Percentiles rank a stretch among this genome's conserved stretches.
Evolutionary conservation across 2,888 invertebrate genomes (phyloP).

Genomic region (Ctena decussata): DNA sequence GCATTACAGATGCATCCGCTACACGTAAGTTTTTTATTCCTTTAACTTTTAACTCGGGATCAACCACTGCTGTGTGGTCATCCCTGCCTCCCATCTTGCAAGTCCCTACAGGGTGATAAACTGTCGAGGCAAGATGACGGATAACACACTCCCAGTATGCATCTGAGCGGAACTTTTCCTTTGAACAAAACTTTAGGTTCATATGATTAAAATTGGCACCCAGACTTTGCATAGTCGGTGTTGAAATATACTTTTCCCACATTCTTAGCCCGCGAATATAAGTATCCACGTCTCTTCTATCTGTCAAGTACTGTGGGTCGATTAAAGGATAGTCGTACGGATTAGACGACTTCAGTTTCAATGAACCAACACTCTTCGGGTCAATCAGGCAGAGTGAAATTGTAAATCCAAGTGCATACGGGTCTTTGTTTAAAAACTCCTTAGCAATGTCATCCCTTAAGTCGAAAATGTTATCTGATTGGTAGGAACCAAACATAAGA

Average conservation of each 20-base stretch:
- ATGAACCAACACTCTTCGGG: slow-evolving; percentile 6
- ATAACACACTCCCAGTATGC: slow-evolving; percentile 57
- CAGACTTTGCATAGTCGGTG: slow-evolving; percentile 45
- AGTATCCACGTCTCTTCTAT: slow-evolving; percentile 13
- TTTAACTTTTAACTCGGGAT: slow-evolving; percentile 87
- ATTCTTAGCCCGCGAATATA: slow-evolving; percentile 19
- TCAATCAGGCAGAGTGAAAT: neutral
- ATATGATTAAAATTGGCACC: slow-evolving; percentile 47
- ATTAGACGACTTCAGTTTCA: slow-evolving; percentile 15
- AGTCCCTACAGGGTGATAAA: slow-evolving; percentile 91
- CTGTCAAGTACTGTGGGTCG: slow-evolving; percentile 30
- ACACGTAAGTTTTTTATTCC: slow-evolving; percentile 41
- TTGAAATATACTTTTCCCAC: slow-evolving; percentile 20
- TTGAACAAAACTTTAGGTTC: slow-evolving; percentile 42
- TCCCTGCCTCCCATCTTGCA: slow-evolving; percentile 90
- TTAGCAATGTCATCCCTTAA: slow-evolving; percentile 40
- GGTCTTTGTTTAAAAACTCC: slow-evolving; percentile 17
- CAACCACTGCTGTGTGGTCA: slow-evolving; percentile 89
- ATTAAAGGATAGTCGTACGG: slow-evolving; percentile 41
- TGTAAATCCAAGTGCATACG: neutral
- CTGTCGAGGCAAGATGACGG: slow-evolving; percentile 33
- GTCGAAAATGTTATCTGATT: slow-evolving; percentile 28
- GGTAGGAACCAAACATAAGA: slow-evolving; percentile 27
- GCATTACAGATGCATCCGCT: slow-evolving; percentile 49
- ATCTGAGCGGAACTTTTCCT: slow-evolving; percentile 32